phyloP scores from a whole-genome alignment of 1,140 invertebrate genomes.

The Heliconius hewitsoni region DNA sequence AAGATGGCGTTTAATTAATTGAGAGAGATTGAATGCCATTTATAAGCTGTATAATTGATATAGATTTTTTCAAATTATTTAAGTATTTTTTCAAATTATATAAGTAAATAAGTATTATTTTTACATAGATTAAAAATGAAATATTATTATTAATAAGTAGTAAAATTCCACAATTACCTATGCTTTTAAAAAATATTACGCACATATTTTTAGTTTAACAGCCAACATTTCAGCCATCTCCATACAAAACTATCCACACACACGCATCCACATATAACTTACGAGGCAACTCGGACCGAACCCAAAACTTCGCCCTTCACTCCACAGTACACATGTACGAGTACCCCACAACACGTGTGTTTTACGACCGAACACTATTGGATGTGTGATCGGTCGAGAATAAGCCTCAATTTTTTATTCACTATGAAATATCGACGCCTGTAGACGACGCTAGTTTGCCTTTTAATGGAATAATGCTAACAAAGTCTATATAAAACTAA shows the following conservation, averaged over 20 bases:
- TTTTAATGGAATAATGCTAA: slow-evolving; percentile 17
- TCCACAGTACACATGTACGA: slow-evolving; percentile 71
- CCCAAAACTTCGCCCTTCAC: slow-evolving; percentile 67
- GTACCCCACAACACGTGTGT: slow-evolving; percentile 68
- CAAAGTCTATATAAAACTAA: background rate
- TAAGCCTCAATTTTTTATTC: slow-evolving; percentile 62
- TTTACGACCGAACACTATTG: slow-evolving; percentile 73
- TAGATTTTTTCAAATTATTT: no score
- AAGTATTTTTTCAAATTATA: no score
- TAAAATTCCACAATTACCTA: no score
- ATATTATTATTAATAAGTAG: no score
- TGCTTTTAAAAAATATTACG: no score
- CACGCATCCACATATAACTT: slow-evolving; percentile 22
- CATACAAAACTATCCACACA: slow-evolving; percentile 44
- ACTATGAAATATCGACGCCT: slow-evolving; percentile 49
- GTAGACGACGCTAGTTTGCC: slow-evolving; percentile 49
- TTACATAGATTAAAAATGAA: no score
- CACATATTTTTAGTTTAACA: no score
- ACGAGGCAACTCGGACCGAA: slow-evolving; percentile 59
- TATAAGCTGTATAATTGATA: no score
- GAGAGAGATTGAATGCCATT: no score
- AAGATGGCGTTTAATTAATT: slow-evolving; percentile 40
- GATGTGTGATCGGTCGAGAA: slow-evolving; percentile 57
- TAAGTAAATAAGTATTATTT: no score
- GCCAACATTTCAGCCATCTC: no score